These are phyloP conservation scores for Hypocryptadius cinnamomeus DNA, from an alignment of 2,113 vertebrate genomes.

Conservation along the genomic window DNA sequence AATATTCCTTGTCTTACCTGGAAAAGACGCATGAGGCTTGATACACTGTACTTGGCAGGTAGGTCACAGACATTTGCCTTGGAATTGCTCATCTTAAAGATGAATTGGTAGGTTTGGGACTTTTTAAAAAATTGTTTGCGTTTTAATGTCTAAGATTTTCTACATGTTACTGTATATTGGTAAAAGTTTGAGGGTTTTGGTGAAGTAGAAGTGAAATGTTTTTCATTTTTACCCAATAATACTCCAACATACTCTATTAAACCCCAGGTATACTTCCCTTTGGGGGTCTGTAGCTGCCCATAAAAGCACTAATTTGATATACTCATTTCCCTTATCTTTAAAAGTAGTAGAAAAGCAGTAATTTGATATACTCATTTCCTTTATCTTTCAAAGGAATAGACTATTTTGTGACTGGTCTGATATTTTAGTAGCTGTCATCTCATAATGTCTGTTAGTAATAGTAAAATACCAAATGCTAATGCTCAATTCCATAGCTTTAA, in stretches of 20 bases:
- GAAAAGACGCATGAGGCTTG: not conserved
- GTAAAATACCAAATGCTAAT: not conserved
- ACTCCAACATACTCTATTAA: not conserved
- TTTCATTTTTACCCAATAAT: not conserved
- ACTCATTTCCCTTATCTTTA: not conserved
- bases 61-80: not conserved
- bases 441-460: not conserved
- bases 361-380: not conserved
- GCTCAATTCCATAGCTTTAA: not conserved
- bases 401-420: not conserved
- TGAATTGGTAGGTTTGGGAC: not conserved
- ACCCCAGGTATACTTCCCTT: not conserved
- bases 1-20: not conserved
- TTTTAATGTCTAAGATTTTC: not conserved
- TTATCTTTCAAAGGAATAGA: not conserved
- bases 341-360: not conserved
- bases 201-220: not conserved
- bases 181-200: not conserved
- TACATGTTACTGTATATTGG: not conserved
- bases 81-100: not conserved
- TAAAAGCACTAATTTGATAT: not conserved
- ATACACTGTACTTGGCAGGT: not conserved
- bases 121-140: not conserved
- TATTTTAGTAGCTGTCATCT: not conserved
- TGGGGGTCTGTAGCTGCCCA: not conserved